Conservation (phyloP, 2,888 invertebrate genomes). For the Drosophila mayaguana region DNA sequence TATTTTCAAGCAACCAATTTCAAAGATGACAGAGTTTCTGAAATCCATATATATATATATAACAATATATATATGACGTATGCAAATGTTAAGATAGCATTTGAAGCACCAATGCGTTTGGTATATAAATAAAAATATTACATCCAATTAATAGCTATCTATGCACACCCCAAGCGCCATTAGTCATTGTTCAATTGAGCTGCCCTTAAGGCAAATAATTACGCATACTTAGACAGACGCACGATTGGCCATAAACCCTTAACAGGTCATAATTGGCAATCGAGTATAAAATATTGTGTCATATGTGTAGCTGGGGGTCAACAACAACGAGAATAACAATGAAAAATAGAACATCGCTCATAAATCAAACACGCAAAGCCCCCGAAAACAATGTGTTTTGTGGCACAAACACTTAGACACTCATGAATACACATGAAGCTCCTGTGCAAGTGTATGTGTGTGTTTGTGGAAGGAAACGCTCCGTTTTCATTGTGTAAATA, state of each 20-base stretch:
- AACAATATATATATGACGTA: background rate
- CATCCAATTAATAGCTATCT: conserved; percentile 40
- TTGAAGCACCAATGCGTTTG: background rate
- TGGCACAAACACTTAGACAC: conserved; percentile 24
- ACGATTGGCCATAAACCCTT: conserved; percentile 56
- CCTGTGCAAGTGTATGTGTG: conserved; percentile 4
- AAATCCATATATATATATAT: background rate
- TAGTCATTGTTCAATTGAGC: conserved; percentile 48
- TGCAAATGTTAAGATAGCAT: background rate
- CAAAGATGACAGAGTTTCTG: conserved; percentile 1
- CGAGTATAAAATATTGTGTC: conserved; percentile 70
- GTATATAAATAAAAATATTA: conserved; percentile 6
- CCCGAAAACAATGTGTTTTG: conserved; percentile 54
- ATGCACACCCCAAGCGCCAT: conserved; percentile 8
- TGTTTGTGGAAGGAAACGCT: conserved; percentile 52
- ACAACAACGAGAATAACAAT: conserved; percentile 36
- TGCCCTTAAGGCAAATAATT: conserved; percentile 46
- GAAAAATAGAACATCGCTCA: conserved; percentile 44
- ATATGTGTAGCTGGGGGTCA: conserved; percentile 57
- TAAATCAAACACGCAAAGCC: conserved; percentile 64
- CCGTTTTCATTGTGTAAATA: conserved; percentile 76
- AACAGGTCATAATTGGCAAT: conserved; percentile 77
- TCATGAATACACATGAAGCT: conserved; percentile 36
- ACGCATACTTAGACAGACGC: conserved; percentile 21
- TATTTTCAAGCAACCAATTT: conserved; percentile 11